Base-by-base conservation (phyloP, 2,888 invertebrate genomes). In the Drosophila nigricruria region DNA sequence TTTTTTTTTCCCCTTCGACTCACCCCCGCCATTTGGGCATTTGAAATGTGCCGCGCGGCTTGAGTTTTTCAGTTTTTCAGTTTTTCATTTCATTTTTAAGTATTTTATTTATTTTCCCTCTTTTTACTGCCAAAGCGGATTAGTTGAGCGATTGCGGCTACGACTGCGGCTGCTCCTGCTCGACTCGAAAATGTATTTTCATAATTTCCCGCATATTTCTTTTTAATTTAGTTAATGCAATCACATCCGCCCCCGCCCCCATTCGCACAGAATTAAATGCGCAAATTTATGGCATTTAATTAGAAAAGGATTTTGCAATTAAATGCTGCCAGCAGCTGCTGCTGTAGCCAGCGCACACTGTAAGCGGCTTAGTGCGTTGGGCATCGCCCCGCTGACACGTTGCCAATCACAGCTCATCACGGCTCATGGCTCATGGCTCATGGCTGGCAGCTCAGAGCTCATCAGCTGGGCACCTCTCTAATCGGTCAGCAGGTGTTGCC, bases 181-280 rank as follows among this genome's bases (percentile, higher is more conserved):
- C 45, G 54, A 20, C 25, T 49, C 40, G 42, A 45, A 58, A 52
- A 50, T 52, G 67, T 64, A 57, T 68, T 75, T 66, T 52, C 63
- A 71, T 77, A 66, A 74, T 70, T 69, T 76, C 40, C 40, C 69
- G 64, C 71, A 77, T 45, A 60, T 68, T 75, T 69, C 38, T 50
- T 75, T 70, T 79, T 83, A 79, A 88, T 86, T 83, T 79, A 72
- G 68, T 73, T 74, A 86, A 88, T 86, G 88, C 76, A 83, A 68
- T 83, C 68, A 61, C 10, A 2, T 1, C 36, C 32, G 32, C 59
- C 14, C 3, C 23, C 49, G 30, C 59, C 70, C 53, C 66, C 43
- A 14, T 20, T 40, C 59, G 47, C 43, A 30, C 36, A 36, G 61
- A 54, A 64, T 64, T 63, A 64, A 73, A 68, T 67, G 70, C 56